Evolutionary conservation across 92 coral and sea anemone species (phyloP).

Genomic region (Anthopleura xanthogrammica): DNA sequence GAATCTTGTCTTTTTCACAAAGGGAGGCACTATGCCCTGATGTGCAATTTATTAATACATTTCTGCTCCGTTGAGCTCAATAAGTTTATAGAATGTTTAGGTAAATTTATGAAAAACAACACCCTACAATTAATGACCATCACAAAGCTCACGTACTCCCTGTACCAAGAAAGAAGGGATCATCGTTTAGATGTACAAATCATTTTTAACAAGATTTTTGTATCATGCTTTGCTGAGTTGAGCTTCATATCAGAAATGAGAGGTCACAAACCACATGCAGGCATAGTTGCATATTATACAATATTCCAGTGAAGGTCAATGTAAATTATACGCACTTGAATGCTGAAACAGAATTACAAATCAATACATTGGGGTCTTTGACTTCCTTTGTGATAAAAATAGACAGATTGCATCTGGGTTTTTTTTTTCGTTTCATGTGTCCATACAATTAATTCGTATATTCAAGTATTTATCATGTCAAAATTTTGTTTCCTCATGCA

Average conservation of each 20-base stretch:
- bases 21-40: background rate
- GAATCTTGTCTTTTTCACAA: background rate
- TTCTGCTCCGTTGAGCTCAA: background rate
- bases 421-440: too few species aligned
- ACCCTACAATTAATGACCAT: background rate
- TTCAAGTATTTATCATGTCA: too few species aligned
- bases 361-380: too few species aligned
- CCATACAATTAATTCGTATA: too few species aligned
- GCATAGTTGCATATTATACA: background rate
- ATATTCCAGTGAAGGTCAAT: background rate
- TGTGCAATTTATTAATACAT: background rate
- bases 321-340: background rate
- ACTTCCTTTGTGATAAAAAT: too few species aligned
- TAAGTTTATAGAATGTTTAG: background rate
- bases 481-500: too few species aligned
- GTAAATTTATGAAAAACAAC: background rate
- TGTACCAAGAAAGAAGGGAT: background rate
- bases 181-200: background rate
- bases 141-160: background rate
- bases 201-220: background rate
- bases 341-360: background rate
- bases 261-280: constrained; percentile 2
- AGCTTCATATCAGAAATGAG: background rate
- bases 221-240: background rate
- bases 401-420: too few species aligned